A percentile compares a stretch with the other conserved stretches of the same genome.
phyloP scores from a whole-genome alignment of 1,140 invertebrate genomes.

The Leptinotarsa texana region DNA sequence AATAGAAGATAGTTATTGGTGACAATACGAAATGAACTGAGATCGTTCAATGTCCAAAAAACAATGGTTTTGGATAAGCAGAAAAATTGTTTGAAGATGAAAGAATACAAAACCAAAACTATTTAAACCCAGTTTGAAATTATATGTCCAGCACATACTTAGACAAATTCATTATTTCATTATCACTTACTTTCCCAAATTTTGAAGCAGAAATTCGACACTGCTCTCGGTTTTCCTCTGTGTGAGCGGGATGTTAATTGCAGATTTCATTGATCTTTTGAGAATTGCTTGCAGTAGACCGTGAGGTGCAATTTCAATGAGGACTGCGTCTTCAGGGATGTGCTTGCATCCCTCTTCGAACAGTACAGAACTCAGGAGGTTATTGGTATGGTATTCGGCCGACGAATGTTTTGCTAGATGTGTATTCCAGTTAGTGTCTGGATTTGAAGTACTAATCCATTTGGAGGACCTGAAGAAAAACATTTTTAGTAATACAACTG shows the following conservation, averaged over 20 bases:
- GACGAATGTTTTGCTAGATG: slow-evolving; percentile 72
- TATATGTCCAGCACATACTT: too few relatives aligned
- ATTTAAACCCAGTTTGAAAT: too few relatives aligned
- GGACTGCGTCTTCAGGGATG: slow-evolving; percentile 78
- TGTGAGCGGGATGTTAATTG: slow-evolving; percentile 77
- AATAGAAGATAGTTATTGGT: too few relatives aligned
- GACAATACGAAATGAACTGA: too few relatives aligned
- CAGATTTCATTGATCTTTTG: slow-evolving; percentile 61
- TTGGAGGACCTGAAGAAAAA: slow-evolving; percentile 63
- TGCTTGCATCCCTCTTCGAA: slow-evolving; percentile 81
- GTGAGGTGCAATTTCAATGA: slow-evolving; percentile 83
- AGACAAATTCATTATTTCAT: too few relatives aligned
- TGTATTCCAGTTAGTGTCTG: slow-evolving; percentile 76
- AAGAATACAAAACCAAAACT: too few relatives aligned
- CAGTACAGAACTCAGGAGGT: slow-evolving; percentile 80
- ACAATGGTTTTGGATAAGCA: too few relatives aligned
- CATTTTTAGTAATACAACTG: background rate
- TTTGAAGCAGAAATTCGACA: slow-evolving; percentile 67
- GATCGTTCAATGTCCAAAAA: too few relatives aligned
- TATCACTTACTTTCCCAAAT: slow-evolving; percentile 70
- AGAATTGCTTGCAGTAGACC: slow-evolving; percentile 76
- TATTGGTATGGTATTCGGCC: slow-evolving; percentile 92
- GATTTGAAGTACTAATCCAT: slow-evolving; percentile 88
- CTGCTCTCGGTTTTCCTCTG: slow-evolving; percentile 76
- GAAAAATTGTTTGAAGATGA: too few relatives aligned